These are phyloP conservation scores for Catharus fuscescens DNA, from an alignment of 2,113 vertebrate genomes.

Conservation along the genomic window DNA sequence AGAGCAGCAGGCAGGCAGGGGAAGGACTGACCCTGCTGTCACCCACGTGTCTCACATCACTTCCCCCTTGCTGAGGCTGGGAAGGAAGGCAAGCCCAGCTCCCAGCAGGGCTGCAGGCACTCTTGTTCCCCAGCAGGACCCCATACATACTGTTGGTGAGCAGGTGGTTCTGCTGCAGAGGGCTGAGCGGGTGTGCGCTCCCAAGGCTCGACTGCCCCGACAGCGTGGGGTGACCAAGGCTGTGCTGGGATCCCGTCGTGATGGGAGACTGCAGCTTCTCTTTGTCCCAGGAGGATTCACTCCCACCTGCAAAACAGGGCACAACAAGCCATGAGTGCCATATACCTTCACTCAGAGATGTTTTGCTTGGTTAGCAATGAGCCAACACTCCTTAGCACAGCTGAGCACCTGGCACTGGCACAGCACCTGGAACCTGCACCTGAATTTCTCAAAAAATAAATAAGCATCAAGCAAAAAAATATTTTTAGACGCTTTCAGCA, in stretches of 20 bases:
- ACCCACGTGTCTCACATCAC: accelerated
- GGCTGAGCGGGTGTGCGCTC: conserved; percentile 74
- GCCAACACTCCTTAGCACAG: neutral
- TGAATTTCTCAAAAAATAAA: neutral
- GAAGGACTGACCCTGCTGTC: neutral
- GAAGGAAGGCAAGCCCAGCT: neutral
- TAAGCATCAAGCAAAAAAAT: neutral
- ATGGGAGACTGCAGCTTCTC: conserved; percentile 86
- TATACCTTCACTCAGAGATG: neutral
- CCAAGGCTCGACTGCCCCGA: conserved; percentile 77
- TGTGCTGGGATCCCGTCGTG: conserved; percentile 75
- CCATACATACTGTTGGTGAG: conserved; percentile 86
- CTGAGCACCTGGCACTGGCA: neutral
- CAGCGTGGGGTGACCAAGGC: conserved; percentile 74
- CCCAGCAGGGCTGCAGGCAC: neutral
- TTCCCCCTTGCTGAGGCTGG: neutral
- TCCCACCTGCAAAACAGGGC: conserved; percentile 80
- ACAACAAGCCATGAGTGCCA: neutral
- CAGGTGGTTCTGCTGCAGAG: conserved; percentile 86
- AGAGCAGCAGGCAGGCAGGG: neutral
- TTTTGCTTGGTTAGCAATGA: neutral
- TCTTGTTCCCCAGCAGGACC: accelerated
- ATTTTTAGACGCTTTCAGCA: neutral
- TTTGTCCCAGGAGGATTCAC: conserved; percentile 90
- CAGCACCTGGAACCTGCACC: neutral